A percentile compares a stretch with the other conserved stretches of the same genome.
Evolutionary conservation across 2,113 vertebrate genomes (phyloP).

Genomic region (Pangasianodon hypophthalmus): DNA sequence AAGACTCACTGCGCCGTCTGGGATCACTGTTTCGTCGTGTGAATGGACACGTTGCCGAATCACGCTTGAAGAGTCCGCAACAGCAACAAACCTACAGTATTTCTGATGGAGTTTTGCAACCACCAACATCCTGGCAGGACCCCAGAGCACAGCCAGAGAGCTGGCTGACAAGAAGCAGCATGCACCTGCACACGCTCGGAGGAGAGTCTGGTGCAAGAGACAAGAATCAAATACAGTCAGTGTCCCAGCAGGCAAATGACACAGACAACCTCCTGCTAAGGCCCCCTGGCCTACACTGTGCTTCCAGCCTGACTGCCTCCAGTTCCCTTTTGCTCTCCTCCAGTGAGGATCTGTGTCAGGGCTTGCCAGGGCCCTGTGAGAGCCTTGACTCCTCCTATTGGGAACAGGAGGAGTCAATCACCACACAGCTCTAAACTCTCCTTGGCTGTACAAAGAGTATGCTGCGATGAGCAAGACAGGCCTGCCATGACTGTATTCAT

Average conservation of each 20-base stretch:
- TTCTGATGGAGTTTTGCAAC: constrained; percentile 81
- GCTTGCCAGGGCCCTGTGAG: constrained; percentile 82
- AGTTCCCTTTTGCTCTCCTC: constrained; percentile 86
- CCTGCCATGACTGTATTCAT: not conserved
- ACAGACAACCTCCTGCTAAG: constrained; percentile 73
- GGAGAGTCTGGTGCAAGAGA: constrained; percentile 57
- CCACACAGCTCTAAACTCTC: constrained; percentile 79
- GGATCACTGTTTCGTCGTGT: constrained; percentile 85
- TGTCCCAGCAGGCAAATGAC: constrained; percentile 61
- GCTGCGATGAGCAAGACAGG: not conserved
- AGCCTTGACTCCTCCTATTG: constrained; percentile 81
- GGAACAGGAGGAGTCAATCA: constrained; percentile 83
- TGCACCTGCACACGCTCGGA: constrained; percentile 81
- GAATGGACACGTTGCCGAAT: constrained; percentile 79
- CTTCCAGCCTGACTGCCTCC: constrained; percentile 83
- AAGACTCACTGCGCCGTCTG: constrained; percentile 82
- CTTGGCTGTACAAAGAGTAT: not conserved
- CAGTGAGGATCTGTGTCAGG: constrained; percentile 82
- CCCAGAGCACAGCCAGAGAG: constrained; percentile 69
- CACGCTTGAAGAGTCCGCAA: constrained; percentile 34
- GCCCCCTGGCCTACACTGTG: constrained; percentile 80
- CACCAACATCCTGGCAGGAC: constrained; percentile 81
- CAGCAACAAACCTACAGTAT: constrained; percentile 82
- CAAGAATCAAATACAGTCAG: constrained; percentile 8
- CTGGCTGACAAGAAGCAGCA: constrained; percentile 79